Conservation (phyloP, 2,888 invertebrate species). For the Apocheima hispidaria region DNA sequence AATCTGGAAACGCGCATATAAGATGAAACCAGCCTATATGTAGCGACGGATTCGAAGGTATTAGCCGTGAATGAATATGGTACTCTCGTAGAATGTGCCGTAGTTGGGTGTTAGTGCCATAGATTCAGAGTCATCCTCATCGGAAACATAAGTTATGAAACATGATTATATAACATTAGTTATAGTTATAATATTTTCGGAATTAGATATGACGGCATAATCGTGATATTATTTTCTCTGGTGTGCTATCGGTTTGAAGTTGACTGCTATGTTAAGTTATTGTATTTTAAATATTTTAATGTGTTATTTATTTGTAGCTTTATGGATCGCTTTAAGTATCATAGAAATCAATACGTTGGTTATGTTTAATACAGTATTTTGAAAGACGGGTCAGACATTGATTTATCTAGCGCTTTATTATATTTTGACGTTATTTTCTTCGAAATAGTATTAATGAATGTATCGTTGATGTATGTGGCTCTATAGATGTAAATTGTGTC, state of each 20-base stretch:
- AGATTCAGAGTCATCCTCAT: slow-evolving; percentile 55
- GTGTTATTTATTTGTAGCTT: slow-evolving; percentile 86
- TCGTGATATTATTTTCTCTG: slow-evolving; percentile 47
- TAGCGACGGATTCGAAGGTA: slow-evolving; percentile 84
- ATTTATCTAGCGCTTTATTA: slow-evolving; percentile 64
- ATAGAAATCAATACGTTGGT: slow-evolving; percentile 67
- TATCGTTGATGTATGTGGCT: slow-evolving; percentile 50
- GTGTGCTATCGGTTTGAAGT: slow-evolving; percentile 74
- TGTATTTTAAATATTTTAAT: slow-evolving; percentile 84
- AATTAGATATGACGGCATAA: slow-evolving; percentile 28
- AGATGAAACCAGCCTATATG: slow-evolving; percentile 95
- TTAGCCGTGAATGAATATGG: slow-evolving; percentile 62
- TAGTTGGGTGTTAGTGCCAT: slow-evolving; percentile 79
- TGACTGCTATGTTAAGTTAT: slow-evolving; percentile 85
- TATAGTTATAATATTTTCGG: slow-evolving; percentile 28
- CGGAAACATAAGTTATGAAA: slow-evolving; percentile 38
- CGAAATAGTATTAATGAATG: slow-evolving; percentile 58
- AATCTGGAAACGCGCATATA: slow-evolving; percentile 98
- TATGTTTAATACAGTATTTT: slow-evolving; percentile 70
- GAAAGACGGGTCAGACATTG: slow-evolving; percentile 71
- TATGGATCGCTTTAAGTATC: slow-evolving; percentile 78
- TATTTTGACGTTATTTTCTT: slow-evolving; percentile 62
- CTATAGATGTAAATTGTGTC: slow-evolving; percentile 45
- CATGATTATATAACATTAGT: slow-evolving; percentile 20
- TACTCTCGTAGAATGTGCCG: slow-evolving; percentile 61